Evolutionary conservation across 2,888 invertebrate genomes (phyloP), one percentile per base, ranked within the genome.

Genomic region (Acrobasis consociella): DNA sequence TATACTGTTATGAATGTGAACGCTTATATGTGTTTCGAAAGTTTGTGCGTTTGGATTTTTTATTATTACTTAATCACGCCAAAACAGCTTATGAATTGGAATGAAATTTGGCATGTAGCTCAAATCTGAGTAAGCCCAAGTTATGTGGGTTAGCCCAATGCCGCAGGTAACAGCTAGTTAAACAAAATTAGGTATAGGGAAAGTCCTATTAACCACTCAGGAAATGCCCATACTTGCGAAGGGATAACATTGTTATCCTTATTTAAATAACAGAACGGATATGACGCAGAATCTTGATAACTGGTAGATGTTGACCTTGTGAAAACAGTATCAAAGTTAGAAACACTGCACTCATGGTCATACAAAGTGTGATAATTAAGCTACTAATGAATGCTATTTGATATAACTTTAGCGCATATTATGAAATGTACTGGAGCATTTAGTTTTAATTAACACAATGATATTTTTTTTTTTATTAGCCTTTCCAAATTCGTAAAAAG

Each of bases 291-390:
- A 61, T 77, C 76, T 69, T 64, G 72, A 67, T 75, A 73, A 67
- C 39, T 39, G n/a, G 38, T 42, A n/a, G 68, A 58, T 67, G 65
- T 55, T 67, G 68, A 67, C 83, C 85, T 84, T 82, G 80, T 70
- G 55, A 69, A 75, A 73, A 69, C 70, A 65, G 73, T 31, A 77
- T 72, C 77, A 77, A 65, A 72, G 68, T 72, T 73, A 69, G 73
- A 71, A 70, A 74, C 72, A 73, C 76, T 72, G 65, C 69, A 77
- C 77, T 77, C 76, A 76, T 67, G n/a, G 78, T 75, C 81, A 74
- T 78, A 81, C 75, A 83, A 85, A 78, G 69, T 77, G 80, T 81
- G 85, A 75, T 88, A 88, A 91, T 86, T 82, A 77, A 75, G 70
- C 65, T 74, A 80, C 77, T 87, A 88, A 87, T 85, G 77, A 82